Base-by-base conservation (phyloP, 2,113 vertebrate species). In the Phrynocephalus versicolor region DNA sequence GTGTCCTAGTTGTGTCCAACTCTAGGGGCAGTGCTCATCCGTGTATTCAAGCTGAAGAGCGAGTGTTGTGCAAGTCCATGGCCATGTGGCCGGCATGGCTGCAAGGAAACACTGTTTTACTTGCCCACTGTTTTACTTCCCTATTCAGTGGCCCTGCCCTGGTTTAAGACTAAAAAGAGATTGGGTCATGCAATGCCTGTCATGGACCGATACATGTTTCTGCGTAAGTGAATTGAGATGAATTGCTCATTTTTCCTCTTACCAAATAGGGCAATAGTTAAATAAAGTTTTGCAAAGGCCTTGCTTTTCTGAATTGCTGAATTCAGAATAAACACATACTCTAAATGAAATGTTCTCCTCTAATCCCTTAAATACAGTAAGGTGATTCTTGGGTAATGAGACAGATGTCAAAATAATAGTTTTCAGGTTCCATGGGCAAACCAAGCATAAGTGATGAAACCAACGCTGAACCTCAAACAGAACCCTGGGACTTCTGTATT, bases 291-390 rank as follows among this genome's bases (percentile, higher is more conserved):
- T 85, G 30, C 81, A 79, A 69, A 65, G 57, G n/a, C 15, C 0
- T 3, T 80, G 76, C 30, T 70, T 35, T 73, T 81, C 1, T n/a
- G 39, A 1, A 2, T 10, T 75, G 76, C 75, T 64, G 73, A 79
- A 16, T 39, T 90, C n/a, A 7, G 79, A 79, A 58, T 72, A 27
- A 75, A 83, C 78, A 51, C 80, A 89, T 35, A 51, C 10, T 51
- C 5, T 10, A 88, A 81, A 89, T 93, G 64, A 39, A 0, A 80
- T 92, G 84, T 70, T 70, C 18, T 55, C 64, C 55, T 69, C 41
- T 79, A 51, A 94, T 93, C 91, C 85, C 80, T 88, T 91, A 79
- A 41, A 55, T 88, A 30, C 90, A 93, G 89, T 81, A 88, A 80
- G 82, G 89, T 89, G 89, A 91, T 92, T 91, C 84, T 30, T 84